Percentiles rank a stretch among this genome's conserved stretches.
Evolutionary conservation across 2,888 invertebrate species (phyloP).

Genomic region (Scaptomyza polygonia): DNA sequence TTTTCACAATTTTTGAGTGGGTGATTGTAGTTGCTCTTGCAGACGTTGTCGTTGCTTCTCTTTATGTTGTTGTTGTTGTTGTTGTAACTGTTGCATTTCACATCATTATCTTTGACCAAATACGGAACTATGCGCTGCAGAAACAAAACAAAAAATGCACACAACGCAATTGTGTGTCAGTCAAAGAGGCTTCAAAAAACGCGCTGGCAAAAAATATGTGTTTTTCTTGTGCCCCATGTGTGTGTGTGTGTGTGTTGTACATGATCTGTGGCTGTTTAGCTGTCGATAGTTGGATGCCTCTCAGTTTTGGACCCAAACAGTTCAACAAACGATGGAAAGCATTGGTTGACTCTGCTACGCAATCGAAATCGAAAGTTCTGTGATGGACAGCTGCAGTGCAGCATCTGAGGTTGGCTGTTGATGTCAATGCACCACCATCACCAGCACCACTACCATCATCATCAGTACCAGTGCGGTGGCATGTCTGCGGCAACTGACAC

Average conservation of each 20-base stretch:
- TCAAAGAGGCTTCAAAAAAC: slow-evolving; percentile 68
- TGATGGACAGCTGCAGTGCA: slow-evolving; percentile 72
- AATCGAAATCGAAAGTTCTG: slow-evolving; percentile 78
- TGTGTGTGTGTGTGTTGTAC: slow-evolving; percentile 29
- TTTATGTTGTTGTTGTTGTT: slow-evolving; percentile 25
- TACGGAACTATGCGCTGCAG: slow-evolving; percentile 69
- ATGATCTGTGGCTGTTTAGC: slow-evolving; percentile 64
- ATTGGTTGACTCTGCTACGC: slow-evolving; percentile 52
- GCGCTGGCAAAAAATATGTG: slow-evolving; percentile 62
- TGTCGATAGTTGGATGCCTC: slow-evolving; percentile 28
- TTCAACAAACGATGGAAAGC: slow-evolving; percentile 76
- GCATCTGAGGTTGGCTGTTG: slow-evolving; percentile 11
- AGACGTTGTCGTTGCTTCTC: slow-evolving; percentile 15
- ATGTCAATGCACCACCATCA: slow-evolving; percentile 67
- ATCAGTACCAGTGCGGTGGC: slow-evolving; percentile 5
- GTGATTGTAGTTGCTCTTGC: slow-evolving; percentile 67
- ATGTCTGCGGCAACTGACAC: slow-evolving; percentile 60
- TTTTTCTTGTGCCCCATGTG: slow-evolving; percentile 50
- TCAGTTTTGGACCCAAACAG: slow-evolving; percentile 26
- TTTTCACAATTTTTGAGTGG: slow-evolving; percentile 73
- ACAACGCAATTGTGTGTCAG: slow-evolving; percentile 75
- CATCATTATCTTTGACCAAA: slow-evolving; percentile 79
- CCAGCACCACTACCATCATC: background rate
- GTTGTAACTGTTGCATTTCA: slow-evolving; percentile 68
- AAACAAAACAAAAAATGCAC: slow-evolving; percentile 42